Evolutionary conservation across 1,140 invertebrate species (phyloP), one percentile per base, ranked within the genome.

Genomic region (Schmidtea mediterranea): DNA sequence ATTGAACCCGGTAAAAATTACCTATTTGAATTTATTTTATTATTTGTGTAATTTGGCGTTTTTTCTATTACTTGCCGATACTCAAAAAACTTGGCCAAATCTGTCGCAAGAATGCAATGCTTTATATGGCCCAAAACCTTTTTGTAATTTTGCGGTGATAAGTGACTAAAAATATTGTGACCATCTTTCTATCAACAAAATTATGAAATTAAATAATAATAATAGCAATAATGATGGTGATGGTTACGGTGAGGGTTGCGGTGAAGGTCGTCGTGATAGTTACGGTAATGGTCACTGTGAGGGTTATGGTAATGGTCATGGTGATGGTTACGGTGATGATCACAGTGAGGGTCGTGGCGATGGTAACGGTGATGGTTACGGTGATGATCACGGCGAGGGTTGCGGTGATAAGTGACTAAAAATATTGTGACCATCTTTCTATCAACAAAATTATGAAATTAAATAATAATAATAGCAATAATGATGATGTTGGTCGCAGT

Each of bases 61-160:
- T 58, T 2, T 77, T 59, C 55, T 72, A 71, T 0, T 69, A 66
- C 58, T 73, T 72, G 56, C 78, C 72, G 71, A 56, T 78, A 77
- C 0, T 74, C 71, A 54, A 78, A 79, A 60, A 78, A 80, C 0
- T 72, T 57, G 1, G 76, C 76, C 51, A 80, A 59, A 59, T 80
- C 77, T 3, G 78, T 80, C 0, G 77, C 77, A 36, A 79, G 60
- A 54, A 80, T 80, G 58, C 75, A 78, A 54, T 79, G 75, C 52
- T 76, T 76, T 23, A 79, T 72, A 46, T 72, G 68, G n/a, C 72
- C 66, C 36, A 80, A 57, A 1, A 78, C 62, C 54, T 63, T 67
- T 55, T 77, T 78, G 62, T 77, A 79, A 49, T 79, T 76, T 8
- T 67, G 66, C 40, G 70, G 73, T 8, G 69, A 69, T 15, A 79